These are phyloP conservation scores for Cephalopterus ornatus DNA, from an alignment of 2,113 vertebrate species.

Conservation along the genomic window DNA sequence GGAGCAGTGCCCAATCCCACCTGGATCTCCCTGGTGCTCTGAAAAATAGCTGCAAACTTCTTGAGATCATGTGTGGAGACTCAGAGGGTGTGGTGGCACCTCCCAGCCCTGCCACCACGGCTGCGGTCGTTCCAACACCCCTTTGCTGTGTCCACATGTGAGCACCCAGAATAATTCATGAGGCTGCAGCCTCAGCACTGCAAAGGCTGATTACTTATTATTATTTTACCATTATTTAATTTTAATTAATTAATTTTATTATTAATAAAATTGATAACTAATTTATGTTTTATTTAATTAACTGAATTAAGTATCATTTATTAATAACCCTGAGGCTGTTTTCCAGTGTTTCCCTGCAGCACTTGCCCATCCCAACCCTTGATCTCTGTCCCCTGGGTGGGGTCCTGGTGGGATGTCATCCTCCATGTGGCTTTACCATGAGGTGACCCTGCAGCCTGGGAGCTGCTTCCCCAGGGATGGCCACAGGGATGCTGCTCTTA, in stretches of 20 bases:
- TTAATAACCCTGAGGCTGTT: not conserved
- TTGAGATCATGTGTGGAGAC: not conserved
- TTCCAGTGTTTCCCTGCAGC: not conserved
- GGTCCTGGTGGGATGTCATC: not conserved
- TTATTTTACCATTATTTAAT: too few species aligned
- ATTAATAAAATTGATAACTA: too few species aligned
- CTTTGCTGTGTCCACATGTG: not conserved
- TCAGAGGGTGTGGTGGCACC: accelerated
- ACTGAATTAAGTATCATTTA: not conserved
- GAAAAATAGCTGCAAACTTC: not conserved
- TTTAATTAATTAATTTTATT: too few species aligned
- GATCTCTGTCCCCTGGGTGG: not conserved
- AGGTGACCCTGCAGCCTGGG: not conserved
- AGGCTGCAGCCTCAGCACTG: not conserved
- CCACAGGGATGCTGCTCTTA: not conserved
- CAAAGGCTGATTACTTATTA: not conserved
- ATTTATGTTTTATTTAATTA: not conserved
- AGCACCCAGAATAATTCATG: not conserved
- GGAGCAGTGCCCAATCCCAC: not conserved
- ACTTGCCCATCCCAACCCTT: accelerated
- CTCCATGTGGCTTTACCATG: not conserved
- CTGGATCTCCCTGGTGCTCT: accelerated
- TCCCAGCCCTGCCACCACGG: not conserved
- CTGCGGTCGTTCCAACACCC: not conserved
- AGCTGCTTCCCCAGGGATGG: not conserved